Base-by-base conservation (phyloP, 2,888 invertebrate genomes). In the Platycheirus albimanus region DNA sequence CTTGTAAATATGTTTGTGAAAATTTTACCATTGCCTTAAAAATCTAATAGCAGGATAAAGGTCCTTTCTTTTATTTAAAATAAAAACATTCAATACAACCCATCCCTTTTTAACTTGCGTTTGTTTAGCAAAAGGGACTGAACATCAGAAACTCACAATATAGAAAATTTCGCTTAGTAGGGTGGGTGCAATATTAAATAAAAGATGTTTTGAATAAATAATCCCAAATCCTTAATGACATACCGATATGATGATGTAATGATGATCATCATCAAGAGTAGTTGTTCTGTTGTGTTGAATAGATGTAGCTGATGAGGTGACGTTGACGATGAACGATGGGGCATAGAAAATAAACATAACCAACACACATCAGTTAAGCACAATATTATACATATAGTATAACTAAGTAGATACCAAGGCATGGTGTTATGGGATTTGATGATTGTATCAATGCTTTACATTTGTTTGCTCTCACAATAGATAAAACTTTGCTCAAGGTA, bases 151-250 rank as follows among this genome's bases (percentile, higher is more conserved):
- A n/a, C n/a, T n/a, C n/a, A n/a, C n/a, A 24, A n/a, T n/a, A 24
- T 24, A 24, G 24, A 24, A 5, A 24, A 24, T 24, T n/a, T 4
- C 24, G 3, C 5, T 24, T 33, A 33, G n/a, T 24, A 15, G 54
- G 51, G 51, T 38, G 33, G 51, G 41, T 47, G 13, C 10, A 17
- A 69, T 79, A 75, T 79, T 76, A 70, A 80, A 76, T 76, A 75
- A 64, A 51, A 81, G 64, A 76, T 81, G 66, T 61, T 66, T 71
- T 81, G 81, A 81, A 81, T 81, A 81, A 76, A 76, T 81, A 81
- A 81, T 81, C 67, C 81, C 20, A 76, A 71, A 71, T 67, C 66
- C 71, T 72, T 81, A 77, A 76, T 81, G 81, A 81, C 63, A 61
- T 63, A 47, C 71, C 76, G 47, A 66, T 71, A 66, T 66, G 69